Base-by-base conservation (phyloP, 1,140 invertebrate species). In the Drosophila oshimai region DNA sequence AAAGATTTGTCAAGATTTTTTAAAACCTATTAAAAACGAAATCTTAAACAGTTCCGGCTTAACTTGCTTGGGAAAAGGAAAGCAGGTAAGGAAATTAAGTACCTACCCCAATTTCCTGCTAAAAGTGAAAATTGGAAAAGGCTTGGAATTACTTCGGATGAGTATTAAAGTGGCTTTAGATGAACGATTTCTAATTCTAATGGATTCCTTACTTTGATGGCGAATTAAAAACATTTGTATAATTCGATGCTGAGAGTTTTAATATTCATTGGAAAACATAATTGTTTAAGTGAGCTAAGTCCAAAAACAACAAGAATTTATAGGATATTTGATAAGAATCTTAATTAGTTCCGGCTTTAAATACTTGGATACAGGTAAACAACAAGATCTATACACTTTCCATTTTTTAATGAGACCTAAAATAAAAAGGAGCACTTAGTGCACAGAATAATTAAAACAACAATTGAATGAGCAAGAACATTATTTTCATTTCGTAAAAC, bases 1-100 rank as follows among this genome's bases (percentile, higher is more conserved):
- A 18, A 49, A 39, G 41, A 62, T 39, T 65, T 65, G 13, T 12
- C 6, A 39, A 50, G 53, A 65, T 41, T 65, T 65, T 37, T 22
- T 24, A 26, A 65, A 65, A 31, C 26, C 60, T 45, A 65, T 65
- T 65, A 15, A 39, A 12, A 26, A 15, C 15, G n/a, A 65, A 65
- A 65, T 65, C 41, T 64, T 39, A 39, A 64, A 49, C 58, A 64
- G 60, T 64, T 65, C 58, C 61, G 58, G 61, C 60, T 50, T 39
- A 31, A 31, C 2, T 0, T 39, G 13, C 9, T 13, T 22, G 10
- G 22, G 10, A 18, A 2, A 3, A n/a, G 15, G 22, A 15, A 31
- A 39, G 6, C 34, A 64, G 26, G 34, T 26, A 65, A 24, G 60
- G 44, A 64, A 28, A 29, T 39, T 3, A 34, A 61, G 51, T 26